A percentile compares a stretch with the other conserved stretches of the same genome.
Evolutionary conservation across 2,113 vertebrate species (phyloP).

Genomic region (Bufo gargarizans): DNA sequence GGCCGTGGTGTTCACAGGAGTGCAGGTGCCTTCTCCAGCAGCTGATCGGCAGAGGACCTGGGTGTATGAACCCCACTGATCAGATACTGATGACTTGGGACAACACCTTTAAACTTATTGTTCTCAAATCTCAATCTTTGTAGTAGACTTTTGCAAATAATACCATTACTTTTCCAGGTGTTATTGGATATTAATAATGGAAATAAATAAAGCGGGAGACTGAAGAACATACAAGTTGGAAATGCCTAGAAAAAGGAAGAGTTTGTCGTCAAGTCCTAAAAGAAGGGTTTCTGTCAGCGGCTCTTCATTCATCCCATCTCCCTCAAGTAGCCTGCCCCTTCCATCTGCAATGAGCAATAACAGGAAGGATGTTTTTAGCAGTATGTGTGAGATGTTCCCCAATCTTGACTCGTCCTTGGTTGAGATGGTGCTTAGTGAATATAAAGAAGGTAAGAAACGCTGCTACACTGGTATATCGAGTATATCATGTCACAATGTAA

Average conservation of each 20-base stretch:
- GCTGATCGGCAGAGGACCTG: too few species aligned
- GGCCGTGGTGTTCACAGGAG: too few species aligned
- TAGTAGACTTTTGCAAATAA: neutral
- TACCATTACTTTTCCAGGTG: neutral
- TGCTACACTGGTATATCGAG: neutral
- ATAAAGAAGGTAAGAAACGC: constrained; percentile 85
- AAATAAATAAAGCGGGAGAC: neutral
- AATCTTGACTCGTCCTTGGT: constrained; percentile 90
- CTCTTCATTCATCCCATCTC: neutral
- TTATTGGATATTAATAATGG: neutral
- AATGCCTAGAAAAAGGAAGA: constrained; percentile 93
- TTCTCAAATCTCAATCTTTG: too few species aligned
- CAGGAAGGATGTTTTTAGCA: constrained; percentile 77
- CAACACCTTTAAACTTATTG: too few species aligned
- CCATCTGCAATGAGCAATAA: constrained; percentile 51
- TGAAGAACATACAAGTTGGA: neutral
- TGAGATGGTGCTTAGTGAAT: constrained; percentile 92
- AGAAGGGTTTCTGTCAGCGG: constrained; percentile 63
- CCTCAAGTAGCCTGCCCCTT: constrained; percentile 58
- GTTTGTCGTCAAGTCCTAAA: constrained; percentile 75
- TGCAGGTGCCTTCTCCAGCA: too few species aligned
- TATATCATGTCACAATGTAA: neutral
- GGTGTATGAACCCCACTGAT: too few species aligned
- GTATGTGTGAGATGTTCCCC: constrained; percentile 93
- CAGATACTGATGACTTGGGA: too few species aligned